These are phyloP conservation scores for Phrynocephalus guinanensis DNA, from an alignment of 2,797 vertebrate genomes.

Conservation along the genomic window DNA sequence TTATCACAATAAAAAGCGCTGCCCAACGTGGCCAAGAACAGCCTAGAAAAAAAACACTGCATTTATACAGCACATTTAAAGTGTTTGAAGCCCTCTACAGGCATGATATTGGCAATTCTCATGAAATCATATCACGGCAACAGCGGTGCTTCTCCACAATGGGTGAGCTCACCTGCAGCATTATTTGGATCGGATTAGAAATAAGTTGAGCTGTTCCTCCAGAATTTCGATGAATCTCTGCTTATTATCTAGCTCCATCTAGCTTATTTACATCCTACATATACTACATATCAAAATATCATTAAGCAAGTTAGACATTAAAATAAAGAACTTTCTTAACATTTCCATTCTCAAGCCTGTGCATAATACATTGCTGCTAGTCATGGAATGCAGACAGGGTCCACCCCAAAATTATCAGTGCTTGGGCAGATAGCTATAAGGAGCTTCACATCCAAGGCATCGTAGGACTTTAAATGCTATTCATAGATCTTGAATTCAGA, in stretches of 20 bases:
- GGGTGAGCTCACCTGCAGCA: not conserved
- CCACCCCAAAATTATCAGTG: too few species aligned
- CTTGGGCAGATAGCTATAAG: too few species aligned
- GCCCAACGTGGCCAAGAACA: not conserved
- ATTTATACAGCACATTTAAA: not conserved
- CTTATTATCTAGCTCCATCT: not conserved
- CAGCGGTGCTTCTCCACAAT: not conserved
- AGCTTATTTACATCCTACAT: too few species aligned
- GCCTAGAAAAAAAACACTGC: not conserved
- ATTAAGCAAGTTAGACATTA: too few species aligned
- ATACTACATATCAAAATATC: too few species aligned
- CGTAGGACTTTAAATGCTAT: too few species aligned
- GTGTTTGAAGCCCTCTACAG: not conserved
- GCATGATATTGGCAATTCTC: not conserved
- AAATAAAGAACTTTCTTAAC: too few species aligned
- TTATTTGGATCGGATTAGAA: not conserved
- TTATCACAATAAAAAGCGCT: conserved; percentile 3
- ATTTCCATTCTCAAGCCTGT: too few species aligned
- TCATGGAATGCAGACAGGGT: too few species aligned
- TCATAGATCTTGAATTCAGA: too few species aligned
- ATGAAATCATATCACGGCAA: not conserved
- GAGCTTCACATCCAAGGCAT: too few species aligned
- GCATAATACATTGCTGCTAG: too few species aligned
- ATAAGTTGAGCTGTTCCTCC: not conserved
- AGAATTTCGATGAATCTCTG: not conserved